Conservation (phyloP, 1,140 invertebrate species). For the Hyles vespertilio region DNA sequence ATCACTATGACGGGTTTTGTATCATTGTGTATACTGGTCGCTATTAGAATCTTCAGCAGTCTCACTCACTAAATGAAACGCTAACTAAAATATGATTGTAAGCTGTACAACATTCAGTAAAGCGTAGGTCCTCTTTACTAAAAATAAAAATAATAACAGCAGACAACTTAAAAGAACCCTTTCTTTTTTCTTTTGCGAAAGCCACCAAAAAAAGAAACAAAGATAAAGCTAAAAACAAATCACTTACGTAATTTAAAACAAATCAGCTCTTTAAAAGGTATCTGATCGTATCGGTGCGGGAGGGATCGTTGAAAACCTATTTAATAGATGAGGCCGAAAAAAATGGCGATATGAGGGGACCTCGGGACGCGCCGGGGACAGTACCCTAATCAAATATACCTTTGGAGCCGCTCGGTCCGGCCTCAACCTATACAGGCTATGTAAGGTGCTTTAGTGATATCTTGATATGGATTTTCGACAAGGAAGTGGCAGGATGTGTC, state of each 20-base stretch:
- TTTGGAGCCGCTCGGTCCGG: slow-evolving; percentile 30
- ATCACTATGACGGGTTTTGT: too few relatives aligned
- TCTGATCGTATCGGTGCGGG: slow-evolving; percentile 8
- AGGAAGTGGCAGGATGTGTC: too few relatives aligned
- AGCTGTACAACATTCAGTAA: too few relatives aligned
- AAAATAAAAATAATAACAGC: too few relatives aligned
- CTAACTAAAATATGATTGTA: too few relatives aligned
- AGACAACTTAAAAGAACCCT: too few relatives aligned
- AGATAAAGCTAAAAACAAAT: not conserved
- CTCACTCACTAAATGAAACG: too few relatives aligned
- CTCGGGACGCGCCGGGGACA: slow-evolving; percentile 10
- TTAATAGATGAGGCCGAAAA: slow-evolving; percentile 50
- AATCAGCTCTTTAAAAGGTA: slow-evolving; percentile 22
- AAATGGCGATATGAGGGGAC: slow-evolving; percentile 40
- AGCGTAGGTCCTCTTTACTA: too few relatives aligned
- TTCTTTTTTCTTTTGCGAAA: not conserved
- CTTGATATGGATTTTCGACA: slow-evolving; percentile 15
- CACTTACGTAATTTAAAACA: too few relatives aligned
- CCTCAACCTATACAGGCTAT: slow-evolving; percentile 29
- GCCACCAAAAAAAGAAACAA: not conserved
- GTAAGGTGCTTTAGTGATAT: slow-evolving; percentile 20
- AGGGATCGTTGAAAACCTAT: slow-evolving; percentile 43
- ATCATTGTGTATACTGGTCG: too few relatives aligned
- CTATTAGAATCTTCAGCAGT: too few relatives aligned
- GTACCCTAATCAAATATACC: slow-evolving; percentile 61